Percentiles rank a stretch among this genome's conserved stretches.
Evolutionary conservation across 2,113 vertebrate genomes (phyloP).

Genomic region (Halichoeres trimaculatus): DNA sequence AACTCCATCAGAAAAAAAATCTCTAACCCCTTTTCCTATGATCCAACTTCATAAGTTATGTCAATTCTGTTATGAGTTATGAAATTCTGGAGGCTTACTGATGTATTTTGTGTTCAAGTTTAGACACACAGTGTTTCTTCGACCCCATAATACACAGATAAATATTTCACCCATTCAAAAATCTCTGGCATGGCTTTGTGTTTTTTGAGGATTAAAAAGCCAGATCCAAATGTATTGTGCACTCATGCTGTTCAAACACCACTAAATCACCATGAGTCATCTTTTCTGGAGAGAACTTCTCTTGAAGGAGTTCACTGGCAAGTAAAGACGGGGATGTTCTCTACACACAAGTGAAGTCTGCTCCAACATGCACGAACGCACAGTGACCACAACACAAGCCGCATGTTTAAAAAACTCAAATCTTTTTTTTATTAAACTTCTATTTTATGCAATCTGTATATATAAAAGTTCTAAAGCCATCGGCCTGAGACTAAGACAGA

Average conservation of each 20-base stretch:
- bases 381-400: constrained; percentile 31
- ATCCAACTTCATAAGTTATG: neutral
- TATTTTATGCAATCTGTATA: constrained; percentile 82
- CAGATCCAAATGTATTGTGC: neutral
- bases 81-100: neutral
- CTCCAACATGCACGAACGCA: neutral
- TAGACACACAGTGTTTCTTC: no score
- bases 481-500: constrained; percentile 79
- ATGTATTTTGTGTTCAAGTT: no score
- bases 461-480: constrained; percentile 86
- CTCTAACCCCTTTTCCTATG: neutral
- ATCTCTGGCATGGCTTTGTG: neutral
- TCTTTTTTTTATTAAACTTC: constrained; percentile 83
- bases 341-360: neutral
- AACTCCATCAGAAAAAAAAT: neutral
- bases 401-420: constrained; percentile 76
- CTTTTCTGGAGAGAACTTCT: neutral
- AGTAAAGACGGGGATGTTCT: neutral
- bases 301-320: neutral
- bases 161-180: neutral
- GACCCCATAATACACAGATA: no score
- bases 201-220: no score
- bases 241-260: no score
- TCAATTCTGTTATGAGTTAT: no score
- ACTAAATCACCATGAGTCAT: neutral